phyloP scores from a whole-genome alignment of 2,888 invertebrate species.

The Norana najaformis region DNA sequence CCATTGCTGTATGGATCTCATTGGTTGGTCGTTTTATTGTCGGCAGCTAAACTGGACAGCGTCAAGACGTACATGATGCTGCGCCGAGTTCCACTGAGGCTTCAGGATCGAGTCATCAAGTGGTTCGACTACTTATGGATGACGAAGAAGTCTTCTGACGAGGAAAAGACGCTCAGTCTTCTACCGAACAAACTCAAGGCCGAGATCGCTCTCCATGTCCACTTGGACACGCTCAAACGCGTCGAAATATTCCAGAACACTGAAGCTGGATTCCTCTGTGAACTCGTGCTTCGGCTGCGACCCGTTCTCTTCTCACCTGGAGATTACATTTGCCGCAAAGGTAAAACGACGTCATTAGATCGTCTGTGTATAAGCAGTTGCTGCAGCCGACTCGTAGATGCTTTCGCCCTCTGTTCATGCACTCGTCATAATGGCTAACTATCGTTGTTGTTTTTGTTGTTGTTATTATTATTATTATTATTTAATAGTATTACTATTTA shows the following conservation, averaged over 20 bases:
- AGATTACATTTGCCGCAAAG: conserved; percentile 98
- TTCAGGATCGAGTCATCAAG: conserved; percentile 96
- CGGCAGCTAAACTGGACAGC: conserved; percentile 90
- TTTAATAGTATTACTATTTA: too few relatives aligned
- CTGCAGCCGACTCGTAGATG: too few relatives aligned
- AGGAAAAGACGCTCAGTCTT: conserved; percentile 73
- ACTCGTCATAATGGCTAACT: too few relatives aligned
- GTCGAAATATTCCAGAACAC: conserved; percentile 98
- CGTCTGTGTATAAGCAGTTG: too few relatives aligned
- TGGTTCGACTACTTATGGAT: conserved; percentile 99
- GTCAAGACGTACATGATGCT: conserved; percentile 98
- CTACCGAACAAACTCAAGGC: conserved; percentile 61
- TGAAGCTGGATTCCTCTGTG: conserved; percentile 97
- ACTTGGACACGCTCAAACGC: conserved; percentile 89
- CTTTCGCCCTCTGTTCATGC: not conserved
- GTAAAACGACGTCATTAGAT: conserved; percentile 65
- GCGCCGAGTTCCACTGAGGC: conserved; percentile 88
- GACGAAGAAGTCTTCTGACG: conserved; percentile 96
- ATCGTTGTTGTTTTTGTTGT: too few relatives aligned
- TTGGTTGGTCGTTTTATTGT: not conserved
- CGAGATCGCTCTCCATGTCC: conserved; percentile 98
- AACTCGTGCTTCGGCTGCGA: conserved; percentile 88
- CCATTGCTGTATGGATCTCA: too few relatives aligned
- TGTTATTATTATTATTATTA: too few relatives aligned
- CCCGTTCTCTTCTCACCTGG: conserved; percentile 97